phyloP scores from a whole-genome alignment of 2,888 invertebrate species.

The Anthrax anthrax region DNA sequence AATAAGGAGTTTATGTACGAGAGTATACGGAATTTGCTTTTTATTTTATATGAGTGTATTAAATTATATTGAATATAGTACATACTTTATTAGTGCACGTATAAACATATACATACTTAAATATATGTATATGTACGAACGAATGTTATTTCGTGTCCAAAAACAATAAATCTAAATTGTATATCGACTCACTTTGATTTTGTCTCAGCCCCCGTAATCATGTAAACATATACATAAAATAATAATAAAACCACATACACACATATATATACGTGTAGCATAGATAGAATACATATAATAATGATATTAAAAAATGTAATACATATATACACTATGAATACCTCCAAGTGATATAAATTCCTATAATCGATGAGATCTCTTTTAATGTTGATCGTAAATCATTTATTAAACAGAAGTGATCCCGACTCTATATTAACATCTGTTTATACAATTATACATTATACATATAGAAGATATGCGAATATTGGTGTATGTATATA shows the following conservation, averaged over 20 bases:
- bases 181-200: neutral
- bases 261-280: too few relatives aligned
- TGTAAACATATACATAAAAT: neutral
- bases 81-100: too few relatives aligned
- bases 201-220: neutral
- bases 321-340: neutral
- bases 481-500: too few relatives aligned
- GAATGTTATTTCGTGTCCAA: neutral
- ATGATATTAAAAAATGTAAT: neutral
- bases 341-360: slow-evolving; percentile 7
- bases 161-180: neutral
- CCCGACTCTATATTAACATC: slow-evolving; percentile 2
- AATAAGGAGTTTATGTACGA: too few relatives aligned
- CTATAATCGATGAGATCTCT: slow-evolving; percentile 4
- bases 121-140: too few relatives aligned
- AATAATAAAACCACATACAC: too few relatives aligned
- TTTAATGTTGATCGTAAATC: slow-evolving; percentile 7
- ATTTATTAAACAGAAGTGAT: slow-evolving; percentile 8
- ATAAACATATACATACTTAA: too few relatives aligned
- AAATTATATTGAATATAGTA: too few relatives aligned
- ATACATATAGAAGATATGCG: too few relatives aligned
- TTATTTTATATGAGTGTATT: too few relatives aligned
- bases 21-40: too few relatives aligned
- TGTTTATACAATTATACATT: slow-evolving; percentile 7
- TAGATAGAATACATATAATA: neutral